These are phyloP conservation scores for Aplocera efformata DNA, from an alignment of 2,888 invertebrate genomes.

Conservation along the genomic window DNA sequence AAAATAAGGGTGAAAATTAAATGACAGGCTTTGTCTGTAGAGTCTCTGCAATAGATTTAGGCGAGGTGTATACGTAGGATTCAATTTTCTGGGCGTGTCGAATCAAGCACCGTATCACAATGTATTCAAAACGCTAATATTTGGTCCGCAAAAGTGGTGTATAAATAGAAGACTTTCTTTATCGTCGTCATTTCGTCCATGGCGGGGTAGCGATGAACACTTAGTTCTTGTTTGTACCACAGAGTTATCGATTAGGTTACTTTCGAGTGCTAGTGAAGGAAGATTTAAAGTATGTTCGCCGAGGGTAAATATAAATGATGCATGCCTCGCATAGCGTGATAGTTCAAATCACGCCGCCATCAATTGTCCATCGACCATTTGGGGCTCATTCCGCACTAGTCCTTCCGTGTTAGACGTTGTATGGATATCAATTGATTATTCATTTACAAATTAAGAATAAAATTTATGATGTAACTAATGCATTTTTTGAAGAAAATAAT, in stretches of 20 bases:
- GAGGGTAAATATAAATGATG: conserved; percentile 80
- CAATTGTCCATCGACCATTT: conserved; percentile 50
- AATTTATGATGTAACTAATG: neutral
- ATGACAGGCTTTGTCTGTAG: conserved; percentile 34
- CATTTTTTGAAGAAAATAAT: neutral
- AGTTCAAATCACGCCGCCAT: conserved; percentile 72
- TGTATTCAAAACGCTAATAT: conserved; percentile 78
- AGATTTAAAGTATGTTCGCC: conserved; percentile 78
- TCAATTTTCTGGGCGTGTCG: conserved; percentile 80
- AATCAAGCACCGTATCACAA: conserved; percentile 78
- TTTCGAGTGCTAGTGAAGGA: conserved; percentile 65
- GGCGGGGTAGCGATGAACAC: conserved; percentile 52
- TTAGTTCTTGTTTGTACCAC: conserved; percentile 36
- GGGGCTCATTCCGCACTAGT: conserved; percentile 50
- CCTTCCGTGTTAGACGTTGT: conserved; percentile 36
- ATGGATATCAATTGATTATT: conserved; percentile 26
- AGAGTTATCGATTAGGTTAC: conserved; percentile 65
- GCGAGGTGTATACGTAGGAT: conserved; percentile 71
- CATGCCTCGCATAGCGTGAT: conserved; percentile 82
- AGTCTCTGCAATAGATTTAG: conserved; percentile 52
- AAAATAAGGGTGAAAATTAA: conserved; percentile 37
- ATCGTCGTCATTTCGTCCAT: conserved; percentile 54
- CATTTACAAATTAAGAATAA: conserved; percentile 3
- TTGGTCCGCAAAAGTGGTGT: conserved; percentile 66
- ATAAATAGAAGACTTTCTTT: conserved; percentile 70